Percentiles rank a stretch among this genome's conserved stretches.
These are phyloP conservation scores for Microcebus lehilahytsara DNA, from an alignment of 2,113 vertebrate genomes.

Conservation along the genomic window DNA sequence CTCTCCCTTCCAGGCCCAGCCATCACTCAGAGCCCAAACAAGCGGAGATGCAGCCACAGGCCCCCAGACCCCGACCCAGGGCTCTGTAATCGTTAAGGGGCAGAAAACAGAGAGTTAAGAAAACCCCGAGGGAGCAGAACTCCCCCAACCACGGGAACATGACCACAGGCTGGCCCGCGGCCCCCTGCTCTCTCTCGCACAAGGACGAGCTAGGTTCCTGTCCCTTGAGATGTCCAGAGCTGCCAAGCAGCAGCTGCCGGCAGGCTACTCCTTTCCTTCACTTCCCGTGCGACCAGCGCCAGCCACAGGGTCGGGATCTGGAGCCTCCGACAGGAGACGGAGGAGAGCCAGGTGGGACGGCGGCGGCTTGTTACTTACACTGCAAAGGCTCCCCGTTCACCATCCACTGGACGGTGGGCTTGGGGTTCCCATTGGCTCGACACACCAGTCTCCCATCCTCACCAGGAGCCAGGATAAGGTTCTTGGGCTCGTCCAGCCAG, in stretches of 20 bases:
- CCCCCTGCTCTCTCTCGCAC: not conserved
- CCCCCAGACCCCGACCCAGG: not conserved
- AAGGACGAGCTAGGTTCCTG: not conserved
- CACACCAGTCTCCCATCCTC: conserved; percentile 95
- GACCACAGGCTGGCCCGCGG: not conserved
- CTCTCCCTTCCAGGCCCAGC: not conserved
- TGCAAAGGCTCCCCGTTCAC: conserved; percentile 92
- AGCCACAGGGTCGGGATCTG: not conserved
- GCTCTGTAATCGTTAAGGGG: not conserved
- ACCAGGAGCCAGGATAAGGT: conserved; percentile 93
- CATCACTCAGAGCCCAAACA: not conserved
- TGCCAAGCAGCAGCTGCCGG: not conserved
- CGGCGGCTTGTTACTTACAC: conserved; percentile 79
- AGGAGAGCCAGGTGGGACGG: not conserved
- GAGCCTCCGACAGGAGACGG: not conserved
- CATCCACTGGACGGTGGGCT: conserved; percentile 94
- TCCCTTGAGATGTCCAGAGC: not conserved
- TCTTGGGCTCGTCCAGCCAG: conserved; percentile 95
- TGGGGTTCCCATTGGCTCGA: conserved; percentile 96
- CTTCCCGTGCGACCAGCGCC: too few species aligned
- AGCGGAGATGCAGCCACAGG: not conserved
- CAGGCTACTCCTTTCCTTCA: accelerated
- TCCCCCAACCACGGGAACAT: not conserved
- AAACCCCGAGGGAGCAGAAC: not conserved
- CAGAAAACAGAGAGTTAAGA: not conserved